Base-by-base conservation (phyloP, 35 echinoderm and acorn worm genomes). In the Apostichopus japonicus region DNA sequence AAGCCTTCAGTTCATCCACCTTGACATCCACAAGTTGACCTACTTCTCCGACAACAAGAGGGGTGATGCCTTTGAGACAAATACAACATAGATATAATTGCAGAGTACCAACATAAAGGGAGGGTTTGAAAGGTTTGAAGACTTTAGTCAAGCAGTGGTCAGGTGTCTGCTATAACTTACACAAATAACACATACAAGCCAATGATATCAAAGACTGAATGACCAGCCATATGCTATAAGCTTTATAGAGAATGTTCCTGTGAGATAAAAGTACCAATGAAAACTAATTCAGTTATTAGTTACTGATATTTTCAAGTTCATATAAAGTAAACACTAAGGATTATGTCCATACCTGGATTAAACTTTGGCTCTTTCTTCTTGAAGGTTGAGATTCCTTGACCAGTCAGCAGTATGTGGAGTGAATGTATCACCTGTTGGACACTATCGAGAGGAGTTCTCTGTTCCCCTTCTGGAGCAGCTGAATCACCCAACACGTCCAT, bases 1-100 rank as follows among this genome's bases (percentile, higher is more conserved):
- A 99, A 7, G 95, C 56, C 77, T 93, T 92, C 24, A 93, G 76
- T 24, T 96, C 87, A 53, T 95, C 91, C 17, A 94, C 70, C 61
- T 91, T 99, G 16, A 99, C 97, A 83, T 96, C 93, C 11, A 99
- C 77, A 78, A 95, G 96, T 77, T 99, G 97, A 78, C 97, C 97
- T 33, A 99, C 97, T 90, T 99, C 97, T 88, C 97, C 97, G 1
- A 99, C 97, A 23, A 99, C 97, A 7, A 94, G 91, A 53, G 97
- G 95, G 33, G 97, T 99, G 75, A 99, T 99, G 83, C 97, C 97
- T 99, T 58, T 13, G 63, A 72, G 17, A 65, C 1, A 27, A 19
- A 8, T 16, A 63, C 56, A 87, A 80, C 15, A 87, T 19, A 84
- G 33, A 1, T 4, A 44, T 44, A 19, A 10, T 1, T 61, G 55